These are phyloP conservation scores for Orchestia grillus DNA, from an alignment of 1,140 invertebrate genomes.

Conservation along the genomic window DNA sequence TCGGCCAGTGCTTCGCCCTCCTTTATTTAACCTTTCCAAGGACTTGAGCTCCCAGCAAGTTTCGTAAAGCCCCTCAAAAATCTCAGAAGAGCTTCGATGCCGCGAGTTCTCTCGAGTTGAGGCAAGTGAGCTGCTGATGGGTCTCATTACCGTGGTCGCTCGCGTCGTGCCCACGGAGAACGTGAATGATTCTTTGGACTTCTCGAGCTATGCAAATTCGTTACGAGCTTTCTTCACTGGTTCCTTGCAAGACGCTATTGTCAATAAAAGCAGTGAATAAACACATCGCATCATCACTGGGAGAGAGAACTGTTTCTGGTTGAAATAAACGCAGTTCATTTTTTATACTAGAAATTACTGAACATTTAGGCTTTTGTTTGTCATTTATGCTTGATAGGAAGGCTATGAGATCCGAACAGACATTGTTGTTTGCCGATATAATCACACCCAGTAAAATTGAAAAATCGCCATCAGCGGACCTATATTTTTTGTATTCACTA, in stretches of 20 bases:
- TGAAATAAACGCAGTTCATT: background rate
- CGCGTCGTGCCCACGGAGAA: background rate
- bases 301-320: background rate
- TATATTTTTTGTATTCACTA: too few relatives aligned
- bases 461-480: too few relatives aligned
- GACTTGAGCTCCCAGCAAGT: slow-evolving; percentile 16
- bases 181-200: background rate
- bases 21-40: slow-evolving; percentile 37
- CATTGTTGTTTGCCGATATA: too few relatives aligned
- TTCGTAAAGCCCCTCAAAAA: slow-evolving; percentile 37
- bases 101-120: background rate
- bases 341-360: background rate
- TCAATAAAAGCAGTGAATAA: background rate
- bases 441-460: too few relatives aligned
- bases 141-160: background rate
- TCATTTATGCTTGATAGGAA: too few relatives aligned
- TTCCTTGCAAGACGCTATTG: background rate
- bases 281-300: background rate
- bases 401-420: too few relatives aligned
- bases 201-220: background rate
- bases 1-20: background rate
- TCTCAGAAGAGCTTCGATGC: background rate
- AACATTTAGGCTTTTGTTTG: background rate
- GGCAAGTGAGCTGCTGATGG: background rate
- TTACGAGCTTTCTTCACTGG: background rate